phyloP scores from a whole-genome alignment of 2,888 invertebrate genomes.

The Linyphia triangularis region DNA sequence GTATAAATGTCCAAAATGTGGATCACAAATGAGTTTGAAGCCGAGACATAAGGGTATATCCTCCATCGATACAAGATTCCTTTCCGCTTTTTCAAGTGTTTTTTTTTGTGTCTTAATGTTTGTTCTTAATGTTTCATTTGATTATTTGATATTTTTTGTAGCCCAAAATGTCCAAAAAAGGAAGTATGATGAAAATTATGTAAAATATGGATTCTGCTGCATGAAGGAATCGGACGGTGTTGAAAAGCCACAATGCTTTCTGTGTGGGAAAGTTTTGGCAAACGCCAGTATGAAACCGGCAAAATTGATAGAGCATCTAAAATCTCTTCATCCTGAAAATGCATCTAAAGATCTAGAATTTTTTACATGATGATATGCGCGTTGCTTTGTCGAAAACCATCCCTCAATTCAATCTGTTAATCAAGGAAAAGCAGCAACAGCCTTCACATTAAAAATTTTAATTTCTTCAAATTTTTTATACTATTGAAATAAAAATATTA shows the following conservation, averaged over 20 bases:
- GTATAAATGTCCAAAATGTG: too few species aligned
- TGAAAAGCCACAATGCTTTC: slow-evolving; percentile 64
- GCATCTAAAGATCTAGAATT: slow-evolving; percentile 65
- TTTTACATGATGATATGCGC: slow-evolving; percentile 43
- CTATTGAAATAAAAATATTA: too few species aligned
- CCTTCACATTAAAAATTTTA: slow-evolving; percentile 55
- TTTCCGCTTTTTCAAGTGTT: too few species aligned
- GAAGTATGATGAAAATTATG: too few species aligned
- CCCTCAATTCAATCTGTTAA: slow-evolving; percentile 51
- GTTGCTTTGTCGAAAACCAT: slow-evolving; percentile 61
- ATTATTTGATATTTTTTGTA: too few species aligned
- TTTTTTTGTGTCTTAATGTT: too few species aligned
- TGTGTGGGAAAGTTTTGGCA: slow-evolving; percentile 57
- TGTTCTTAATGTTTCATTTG: too few species aligned
- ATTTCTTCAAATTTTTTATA: slow-evolving; percentile 52
- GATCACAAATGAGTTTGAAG: too few species aligned
- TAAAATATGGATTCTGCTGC: slow-evolving; percentile 61
- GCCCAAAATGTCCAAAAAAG: too few species aligned
- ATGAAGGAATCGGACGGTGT: slow-evolving; percentile 55
- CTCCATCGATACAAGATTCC: too few species aligned
- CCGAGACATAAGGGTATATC: too few species aligned
- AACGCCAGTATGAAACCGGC: slow-evolving; percentile 70
- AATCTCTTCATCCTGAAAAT: slow-evolving; percentile 65
- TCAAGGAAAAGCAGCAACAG: slow-evolving; percentile 52
- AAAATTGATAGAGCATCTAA: slow-evolving; percentile 65